Evolutionary conservation across 2,888 invertebrate species (phyloP).

Genomic region (Venusia cambrica): DNA sequence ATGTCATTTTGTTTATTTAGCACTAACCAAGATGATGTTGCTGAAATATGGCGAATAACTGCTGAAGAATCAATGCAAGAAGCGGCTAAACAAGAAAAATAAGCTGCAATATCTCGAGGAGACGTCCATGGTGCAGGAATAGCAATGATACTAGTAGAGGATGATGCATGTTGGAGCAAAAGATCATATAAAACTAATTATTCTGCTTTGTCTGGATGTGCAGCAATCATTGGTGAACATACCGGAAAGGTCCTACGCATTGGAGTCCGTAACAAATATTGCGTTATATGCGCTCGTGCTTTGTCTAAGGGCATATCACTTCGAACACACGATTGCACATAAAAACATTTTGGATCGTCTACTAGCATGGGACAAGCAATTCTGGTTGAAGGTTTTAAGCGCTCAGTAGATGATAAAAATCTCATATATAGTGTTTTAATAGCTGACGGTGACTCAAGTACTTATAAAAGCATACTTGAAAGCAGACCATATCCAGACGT

Average conservation of each 20-base stretch:
- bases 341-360: slow-evolving; percentile 25
- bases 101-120: slow-evolving; percentile 12
- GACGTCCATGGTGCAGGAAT: slow-evolving; percentile 8
- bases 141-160: slow-evolving; percentile 15
- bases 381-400: slow-evolving; percentile 27
- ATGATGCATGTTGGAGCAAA: slow-evolving; percentile 25
- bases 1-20: too few relatives aligned
- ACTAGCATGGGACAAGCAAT: slow-evolving; percentile 28
- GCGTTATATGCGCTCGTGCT: slow-evolving; percentile 23
- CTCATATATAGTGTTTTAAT: slow-evolving; percentile 22
- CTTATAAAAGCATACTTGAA: slow-evolving; percentile 25
- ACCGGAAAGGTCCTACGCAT: slow-evolving; percentile 26
- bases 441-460: slow-evolving; percentile 22
- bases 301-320: slow-evolving; percentile 7
- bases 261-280: slow-evolving; percentile 27
- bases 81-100: slow-evolving; percentile 20
- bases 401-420: slow-evolving; percentile 18
- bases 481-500: slow-evolving; percentile 16
- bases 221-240: slow-evolving; percentile 27
- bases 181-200: slow-evolving; percentile 25
- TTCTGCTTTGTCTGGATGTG: slow-evolving; percentile 26
- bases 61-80: slow-evolving; percentile 20
- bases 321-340: slow-evolving; percentile 21
- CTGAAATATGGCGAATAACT: slow-evolving; percentile 12
- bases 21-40: slow-evolving; percentile 11